phyloP scores from a whole-genome alignment of 2,113 vertebrate genomes.

The Hylia prasina region DNA sequence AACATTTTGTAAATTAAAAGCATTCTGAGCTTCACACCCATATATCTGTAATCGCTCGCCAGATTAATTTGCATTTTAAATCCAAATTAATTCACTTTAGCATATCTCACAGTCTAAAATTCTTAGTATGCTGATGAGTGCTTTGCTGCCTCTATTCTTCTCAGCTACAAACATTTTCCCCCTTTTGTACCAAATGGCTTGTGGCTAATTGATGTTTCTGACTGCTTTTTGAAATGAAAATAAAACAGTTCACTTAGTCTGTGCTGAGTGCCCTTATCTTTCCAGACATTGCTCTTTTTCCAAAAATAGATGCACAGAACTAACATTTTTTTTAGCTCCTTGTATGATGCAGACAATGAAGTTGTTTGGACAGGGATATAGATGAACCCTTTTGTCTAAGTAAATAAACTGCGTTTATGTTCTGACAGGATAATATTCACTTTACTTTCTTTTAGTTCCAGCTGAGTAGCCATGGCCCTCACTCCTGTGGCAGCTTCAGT shows the following conservation, averaged over 20 bases:
- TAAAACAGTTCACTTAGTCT: conserved; percentile 85
- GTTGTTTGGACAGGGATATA: conserved; percentile 92
- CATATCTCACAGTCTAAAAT: conserved; percentile 91
- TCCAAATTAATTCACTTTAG: conserved; percentile 99
- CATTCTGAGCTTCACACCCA: conserved; percentile 82
- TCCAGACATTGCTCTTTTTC: conserved; percentile 79
- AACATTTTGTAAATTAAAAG: conserved; percentile 85
- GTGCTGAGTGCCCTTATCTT: conserved; percentile 84
- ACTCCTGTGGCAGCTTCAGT: conserved; percentile 76
- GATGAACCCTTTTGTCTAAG: conserved; percentile 96
- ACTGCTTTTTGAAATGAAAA: conserved; percentile 89
- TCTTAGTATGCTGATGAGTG: conserved; percentile 95
- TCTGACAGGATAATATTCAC: conserved; percentile 94
- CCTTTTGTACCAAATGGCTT: conserved; percentile 88
- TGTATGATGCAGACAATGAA: conserved; percentile 88
- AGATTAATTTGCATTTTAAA: conserved; percentile 99
- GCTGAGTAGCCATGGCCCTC: conserved; percentile 84
- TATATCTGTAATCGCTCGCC: conserved; percentile 89
- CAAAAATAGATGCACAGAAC: conserved; percentile 80
- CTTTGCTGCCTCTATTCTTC: conserved; percentile 82
- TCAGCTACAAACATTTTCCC: conserved; percentile 85
- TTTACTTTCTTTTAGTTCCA: conserved; percentile 90
- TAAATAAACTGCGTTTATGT: conserved; percentile 95
- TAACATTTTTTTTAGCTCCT: conserved; percentile 82
- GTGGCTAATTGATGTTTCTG: conserved; percentile 92